A percentile compares a stretch with the other conserved stretches of the same genome.
These are phyloP conservation scores for Thalassarche chlororhynchos DNA, from an alignment of 2,113 vertebrate genomes.

Conservation along the genomic window DNA sequence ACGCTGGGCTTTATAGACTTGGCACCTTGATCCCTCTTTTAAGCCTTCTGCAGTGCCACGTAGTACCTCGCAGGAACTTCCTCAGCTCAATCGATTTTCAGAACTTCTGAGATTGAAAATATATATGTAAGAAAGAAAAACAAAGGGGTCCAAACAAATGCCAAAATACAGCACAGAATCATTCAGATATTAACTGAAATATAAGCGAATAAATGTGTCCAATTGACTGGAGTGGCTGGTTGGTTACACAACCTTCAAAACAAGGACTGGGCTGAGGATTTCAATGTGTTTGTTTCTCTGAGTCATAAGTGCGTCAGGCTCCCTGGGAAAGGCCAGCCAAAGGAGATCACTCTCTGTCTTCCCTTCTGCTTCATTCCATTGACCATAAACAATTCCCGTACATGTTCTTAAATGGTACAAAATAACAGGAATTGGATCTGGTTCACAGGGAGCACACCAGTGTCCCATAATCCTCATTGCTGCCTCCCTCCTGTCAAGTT, in stretches of 20 bases:
- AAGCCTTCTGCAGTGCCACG: not conserved
- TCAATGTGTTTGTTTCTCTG: constrained; percentile 25
- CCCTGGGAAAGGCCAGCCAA: constrained; percentile 55
- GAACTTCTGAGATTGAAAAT: not conserved
- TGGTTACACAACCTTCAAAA: constrained; percentile 43
- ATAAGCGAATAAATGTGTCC: not conserved
- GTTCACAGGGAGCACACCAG: not conserved
- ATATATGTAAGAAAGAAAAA: not conserved
- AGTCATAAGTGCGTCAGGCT: constrained; percentile 35
- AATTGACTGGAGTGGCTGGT: not conserved
- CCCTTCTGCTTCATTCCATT: constrained; percentile 21
- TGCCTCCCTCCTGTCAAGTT: not conserved
- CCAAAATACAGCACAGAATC: not conserved
- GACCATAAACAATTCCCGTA: constrained; percentile 1
- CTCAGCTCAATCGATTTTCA: not conserved
- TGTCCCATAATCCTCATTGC: not conserved
- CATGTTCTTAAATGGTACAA: not conserved
- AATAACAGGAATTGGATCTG: not conserved
- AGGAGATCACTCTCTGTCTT: not conserved
- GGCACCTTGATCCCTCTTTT: not conserved
- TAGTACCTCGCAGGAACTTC: not conserved
- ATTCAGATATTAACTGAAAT: not conserved
- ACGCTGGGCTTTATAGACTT: not conserved
- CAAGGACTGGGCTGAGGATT: not conserved
- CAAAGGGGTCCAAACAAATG: not conserved